Conservation (phyloP, 2,888 invertebrate genomes). For the Nomada ferruginata region DNA sequence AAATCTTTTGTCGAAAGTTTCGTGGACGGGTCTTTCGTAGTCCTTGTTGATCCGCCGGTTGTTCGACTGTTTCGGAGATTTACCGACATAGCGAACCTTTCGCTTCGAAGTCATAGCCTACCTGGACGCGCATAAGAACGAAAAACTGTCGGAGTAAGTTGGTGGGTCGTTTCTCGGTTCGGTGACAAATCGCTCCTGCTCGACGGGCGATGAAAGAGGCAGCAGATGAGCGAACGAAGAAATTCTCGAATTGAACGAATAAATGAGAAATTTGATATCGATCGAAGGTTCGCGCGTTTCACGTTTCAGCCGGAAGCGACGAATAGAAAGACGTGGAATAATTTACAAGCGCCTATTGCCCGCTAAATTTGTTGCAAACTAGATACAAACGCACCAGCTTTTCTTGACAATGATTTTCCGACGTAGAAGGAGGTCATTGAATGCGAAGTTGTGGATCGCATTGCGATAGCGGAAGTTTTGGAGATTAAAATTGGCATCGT, state of each 20-base stretch:
- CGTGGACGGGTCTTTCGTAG: slow-evolving; percentile 34
- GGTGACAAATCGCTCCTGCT: slow-evolving; percentile 61
- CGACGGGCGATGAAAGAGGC: background rate
- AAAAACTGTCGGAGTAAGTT: slow-evolving; percentile 53
- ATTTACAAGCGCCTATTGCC: background rate
- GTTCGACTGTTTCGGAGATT: slow-evolving; percentile 24
- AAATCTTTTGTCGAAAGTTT: slow-evolving; percentile 70
- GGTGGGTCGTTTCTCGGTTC: slow-evolving; percentile 51
- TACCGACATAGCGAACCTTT: slow-evolving; percentile 26
- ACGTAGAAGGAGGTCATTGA: background rate
- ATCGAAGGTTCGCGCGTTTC: too few species aligned
- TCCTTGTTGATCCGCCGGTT: slow-evolving; percentile 32
- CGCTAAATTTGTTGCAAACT: background rate
- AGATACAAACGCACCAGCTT: background rate
- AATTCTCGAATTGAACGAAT: background rate
- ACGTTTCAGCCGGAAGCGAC: background rate
- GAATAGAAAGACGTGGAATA: background rate
- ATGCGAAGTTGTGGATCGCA: slow-evolving; percentile 22
- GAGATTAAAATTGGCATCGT: slow-evolving; percentile 56
- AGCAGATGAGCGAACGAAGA: background rate
- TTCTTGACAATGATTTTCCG: background rate
- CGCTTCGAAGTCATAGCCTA: slow-evolving; percentile 60
- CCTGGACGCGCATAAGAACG: slow-evolving; percentile 27
- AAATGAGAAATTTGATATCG: slow-evolving; percentile 15
- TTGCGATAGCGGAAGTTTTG: slow-evolving; percentile 29